Evolutionary conservation across 2,888 invertebrate species (phyloP).

Genomic region (Cosmorhoe ocellata): DNA sequence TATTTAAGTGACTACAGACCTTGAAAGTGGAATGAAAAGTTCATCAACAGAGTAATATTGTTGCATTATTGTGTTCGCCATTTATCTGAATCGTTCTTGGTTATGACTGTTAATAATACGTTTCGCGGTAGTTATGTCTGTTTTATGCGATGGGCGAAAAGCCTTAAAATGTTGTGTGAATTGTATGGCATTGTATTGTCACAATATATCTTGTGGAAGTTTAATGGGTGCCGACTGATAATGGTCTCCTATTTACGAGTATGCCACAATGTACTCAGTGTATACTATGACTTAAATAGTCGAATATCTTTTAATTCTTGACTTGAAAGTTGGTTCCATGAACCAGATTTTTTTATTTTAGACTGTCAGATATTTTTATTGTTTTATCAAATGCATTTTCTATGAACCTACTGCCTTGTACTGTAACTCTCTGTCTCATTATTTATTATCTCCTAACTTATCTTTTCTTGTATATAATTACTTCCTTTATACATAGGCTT

Average conservation of each 20-base stretch:
- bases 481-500: conserved; percentile 3
- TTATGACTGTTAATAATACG: conserved; percentile 53
- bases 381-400: conserved; percentile 7
- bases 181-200: conserved; percentile 18
- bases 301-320: background rate
- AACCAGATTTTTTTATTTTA: background rate
- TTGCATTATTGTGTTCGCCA: conserved; percentile 45
- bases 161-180: conserved; percentile 20
- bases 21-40: conserved; percentile 35
- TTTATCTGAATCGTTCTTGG: conserved; percentile 47
- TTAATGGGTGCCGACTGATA: conserved; percentile 9
- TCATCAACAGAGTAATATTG: conserved; percentile 38
- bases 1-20: conserved; percentile 41
- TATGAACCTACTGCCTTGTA: conserved; percentile 17
- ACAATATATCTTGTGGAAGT: conserved; percentile 2
- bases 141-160: conserved; percentile 48
- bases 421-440: background rate
- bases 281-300: background rate
- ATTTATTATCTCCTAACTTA: conserved; percentile 3
- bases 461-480: conserved; percentile 8
- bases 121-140: conserved; percentile 39
- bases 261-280: background rate
- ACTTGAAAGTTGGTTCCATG: background rate
- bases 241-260: background rate
- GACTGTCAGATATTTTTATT: background rate